Conservation (phyloP, 2,888 invertebrate species). For the Drosophila neotestacea region DNA sequence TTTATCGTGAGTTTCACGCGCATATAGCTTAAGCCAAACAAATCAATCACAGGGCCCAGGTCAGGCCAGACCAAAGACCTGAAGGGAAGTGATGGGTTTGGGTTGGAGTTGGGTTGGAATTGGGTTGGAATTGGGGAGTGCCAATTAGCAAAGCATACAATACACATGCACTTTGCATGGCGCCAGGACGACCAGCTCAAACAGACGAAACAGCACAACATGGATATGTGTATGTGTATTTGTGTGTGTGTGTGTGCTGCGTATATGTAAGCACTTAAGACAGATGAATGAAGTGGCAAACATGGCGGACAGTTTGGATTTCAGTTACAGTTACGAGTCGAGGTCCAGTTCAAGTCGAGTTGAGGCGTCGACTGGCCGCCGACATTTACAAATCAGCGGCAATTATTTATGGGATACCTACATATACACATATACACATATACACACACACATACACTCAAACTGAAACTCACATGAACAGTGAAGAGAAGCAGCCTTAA, state of each 20-base stretch:
- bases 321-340: conserved; percentile 43
- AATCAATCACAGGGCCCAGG: conserved; percentile 66
- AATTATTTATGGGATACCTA: conserved; percentile 60
- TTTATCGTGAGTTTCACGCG: conserved; percentile 71
- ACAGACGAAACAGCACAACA: conserved; percentile 17
- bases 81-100: neutral
- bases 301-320: conserved; percentile 65
- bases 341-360: conserved; percentile 50
- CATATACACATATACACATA: neutral
- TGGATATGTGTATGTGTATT: neutral
- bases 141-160: conserved; percentile 76
- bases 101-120: neutral
- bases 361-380: conserved; percentile 59
- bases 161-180: conserved; percentile 71
- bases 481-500: conserved; percentile 22
- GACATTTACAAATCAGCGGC: conserved; percentile 76
- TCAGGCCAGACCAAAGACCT: neutral
- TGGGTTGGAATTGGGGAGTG: conserved; percentile 21
- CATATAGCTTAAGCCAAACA: conserved; percentile 69
- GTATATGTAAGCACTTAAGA: conserved; percentile 68
- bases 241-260: neutral
- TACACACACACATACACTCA: neutral
- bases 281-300: conserved; percentile 80
- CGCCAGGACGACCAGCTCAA: conserved; percentile 43
- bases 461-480: neutral